phyloP scores from a whole-genome alignment of 2,113 vertebrate genomes.

The Triplophysa tibetana region DNA sequence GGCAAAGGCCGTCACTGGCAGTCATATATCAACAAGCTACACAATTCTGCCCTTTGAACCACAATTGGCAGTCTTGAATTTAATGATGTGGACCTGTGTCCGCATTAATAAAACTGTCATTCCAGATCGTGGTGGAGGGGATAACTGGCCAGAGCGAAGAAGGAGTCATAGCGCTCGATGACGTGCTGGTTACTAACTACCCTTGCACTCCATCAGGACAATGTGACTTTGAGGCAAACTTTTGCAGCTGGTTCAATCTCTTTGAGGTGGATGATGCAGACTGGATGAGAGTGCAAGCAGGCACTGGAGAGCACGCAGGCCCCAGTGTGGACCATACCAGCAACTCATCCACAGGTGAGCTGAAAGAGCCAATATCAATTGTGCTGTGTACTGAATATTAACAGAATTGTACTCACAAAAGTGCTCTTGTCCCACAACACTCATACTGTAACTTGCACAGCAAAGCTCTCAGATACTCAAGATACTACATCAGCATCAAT shows the following conservation, averaged over 20 bases:
- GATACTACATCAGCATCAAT: no score
- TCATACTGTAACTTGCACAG: no score
- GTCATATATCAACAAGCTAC: not conserved
- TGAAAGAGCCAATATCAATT: not conserved
- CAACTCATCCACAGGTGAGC: conserved; percentile 61
- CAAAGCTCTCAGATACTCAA: no score
- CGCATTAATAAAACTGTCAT: conserved; percentile 20
- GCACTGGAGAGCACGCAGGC: conserved; percentile 57
- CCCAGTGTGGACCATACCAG: conserved; percentile 73
- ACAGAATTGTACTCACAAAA: no score
- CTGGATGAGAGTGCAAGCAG: conserved; percentile 70
- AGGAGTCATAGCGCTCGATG: conserved; percentile 73
- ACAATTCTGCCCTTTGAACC: not conserved
- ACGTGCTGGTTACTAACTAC: conserved; percentile 61
- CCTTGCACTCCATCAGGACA: conserved; percentile 60
- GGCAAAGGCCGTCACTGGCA: not conserved
- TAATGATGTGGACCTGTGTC: conserved; percentile 5
- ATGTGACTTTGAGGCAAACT: conserved; percentile 72
- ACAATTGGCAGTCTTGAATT: not conserved
- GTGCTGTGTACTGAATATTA: not conserved
- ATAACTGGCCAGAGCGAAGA: conserved; percentile 60
- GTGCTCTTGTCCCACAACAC: no score
- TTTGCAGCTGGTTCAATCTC: conserved; percentile 72
- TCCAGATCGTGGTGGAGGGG: conserved; percentile 73
- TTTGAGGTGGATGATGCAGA: conserved; percentile 63